Evolutionary conservation across 2,888 invertebrate species (phyloP), one percentile per base, ranked within the genome.

Genomic region (Patella caerulea): DNA sequence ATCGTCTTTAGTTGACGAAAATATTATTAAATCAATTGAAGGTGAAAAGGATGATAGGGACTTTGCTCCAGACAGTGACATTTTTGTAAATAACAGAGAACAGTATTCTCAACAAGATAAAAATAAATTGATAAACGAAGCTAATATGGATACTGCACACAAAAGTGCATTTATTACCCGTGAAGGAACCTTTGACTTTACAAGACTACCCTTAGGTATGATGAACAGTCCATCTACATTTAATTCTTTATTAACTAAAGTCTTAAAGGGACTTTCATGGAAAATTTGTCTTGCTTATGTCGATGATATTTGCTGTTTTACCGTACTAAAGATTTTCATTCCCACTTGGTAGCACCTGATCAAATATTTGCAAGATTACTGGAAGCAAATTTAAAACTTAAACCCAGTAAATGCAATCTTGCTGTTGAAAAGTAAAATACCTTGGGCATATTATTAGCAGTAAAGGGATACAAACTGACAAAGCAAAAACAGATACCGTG

Each of bases 81-180:
- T n/a, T n/a, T n/a, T n/a, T n/a, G n/a, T n/a, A n/a, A n/a, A n/a
- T n/a, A n/a, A n/a, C n/a, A n/a, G n/a, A n/a, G n/a, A n/a, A n/a
- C n/a, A n/a, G n/a, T n/a, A n/a, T n/a, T n/a, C n/a, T n/a, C n/a
- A n/a, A n/a, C n/a, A n/a, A n/a, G n/a, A n/a, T n/a, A n/a, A n/a
- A n/a, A n/a, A n/a, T n/a, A n/a, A n/a, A n/a, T n/a, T n/a, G n/a
- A n/a, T n/a, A n/a, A n/a, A n/a, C n/a, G n/a, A n/a, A n/a, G n/a
- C n/a, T n/a, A n/a, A 79, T 11, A 59, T 19, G 9, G 75, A 74
- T 24, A 78, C 81, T 29, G 78, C 79, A 65, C 65, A 77, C n/a
- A 81, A 79, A 69, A 83, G 82, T 29, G 82, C 80, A 15, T 83
- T 84, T 54, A 78, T 82, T 1, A 78, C 78, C 2, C 82, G 81